These are phyloP conservation scores for Gymnocheta viridis DNA, from an alignment of 2,888 invertebrate species.

Conservation along the genomic window DNA sequence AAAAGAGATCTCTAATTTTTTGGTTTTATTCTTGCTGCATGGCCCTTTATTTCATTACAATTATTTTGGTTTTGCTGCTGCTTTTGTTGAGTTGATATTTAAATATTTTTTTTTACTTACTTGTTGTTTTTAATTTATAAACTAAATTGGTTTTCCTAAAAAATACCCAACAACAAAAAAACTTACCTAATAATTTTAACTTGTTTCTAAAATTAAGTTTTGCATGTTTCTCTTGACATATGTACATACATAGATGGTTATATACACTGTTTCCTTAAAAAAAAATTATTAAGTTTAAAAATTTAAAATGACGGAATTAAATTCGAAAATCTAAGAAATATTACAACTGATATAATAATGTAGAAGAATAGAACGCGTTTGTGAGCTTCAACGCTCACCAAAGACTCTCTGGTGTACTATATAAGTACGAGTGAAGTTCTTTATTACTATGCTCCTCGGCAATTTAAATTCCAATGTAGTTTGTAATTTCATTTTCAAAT, in stretches of 20 bases:
- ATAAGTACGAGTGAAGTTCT: no score
- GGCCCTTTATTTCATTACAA: neutral
- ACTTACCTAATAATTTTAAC: constrained; percentile 11
- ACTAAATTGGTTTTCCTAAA: neutral
- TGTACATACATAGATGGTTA: constrained; percentile 17
- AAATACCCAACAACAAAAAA: neutral
- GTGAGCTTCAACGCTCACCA: no score
- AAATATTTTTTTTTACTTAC: constrained; percentile 19
- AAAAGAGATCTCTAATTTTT: constrained; percentile 5
- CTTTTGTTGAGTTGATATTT: constrained; percentile 37
- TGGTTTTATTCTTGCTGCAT: constrained; percentile 26
- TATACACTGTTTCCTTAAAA: constrained; percentile 48
- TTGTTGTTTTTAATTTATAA: neutral
- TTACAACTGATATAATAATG: no score
- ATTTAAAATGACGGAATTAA: neutral
- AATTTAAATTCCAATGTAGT: no score
- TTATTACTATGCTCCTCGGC: no score
- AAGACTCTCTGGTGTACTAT: no score
- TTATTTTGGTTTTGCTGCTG: neutral
- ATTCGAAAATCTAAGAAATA: neutral
- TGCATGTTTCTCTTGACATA: constrained; percentile 67
- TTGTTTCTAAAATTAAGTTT: constrained; percentile 12
- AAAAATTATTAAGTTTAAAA: neutral
- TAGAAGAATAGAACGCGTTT: no score
- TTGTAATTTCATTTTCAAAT: no score